Evolutionary conservation across 2,888 invertebrate species (phyloP), one percentile per base, ranked within the genome.

Genomic region (Troides oblongomaculatus): DNA sequence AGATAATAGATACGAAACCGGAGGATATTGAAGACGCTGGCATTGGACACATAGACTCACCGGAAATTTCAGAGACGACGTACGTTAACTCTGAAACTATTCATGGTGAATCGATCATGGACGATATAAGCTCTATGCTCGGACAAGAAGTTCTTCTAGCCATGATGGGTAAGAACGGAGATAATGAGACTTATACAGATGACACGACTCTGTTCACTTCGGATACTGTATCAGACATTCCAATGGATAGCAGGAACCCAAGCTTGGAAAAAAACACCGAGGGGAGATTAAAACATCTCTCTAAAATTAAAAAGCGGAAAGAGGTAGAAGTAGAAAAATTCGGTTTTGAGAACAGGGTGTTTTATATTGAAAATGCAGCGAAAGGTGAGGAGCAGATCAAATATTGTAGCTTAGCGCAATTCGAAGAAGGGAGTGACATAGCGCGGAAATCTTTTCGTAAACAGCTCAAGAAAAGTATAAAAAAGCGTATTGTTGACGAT

Each of bases 401-500:
- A 74, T 96, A 95, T 80, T 96, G 96, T 83, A 96, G 96, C 79
- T 88, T 97, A 78, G 97, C 97, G 1, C 95, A 96, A 76, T 97
- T 97, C 79, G 96, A 96, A 71, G 97, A 97, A 87, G 97, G 96
- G 25, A 97, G 94, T 84, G 97, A 97, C 82, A 97, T 97, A 72
- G 96, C 96, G 0, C 93, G 96, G 62, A 94, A 95, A 81, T 97
- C 97, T 3, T 96, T 97, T 81, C 96, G 95, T 78, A 92, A 92
- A 72, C 88, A 89, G 18, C 71, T 90, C 7, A 84, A 83, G 59
- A 93, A 88, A 69, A 93, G 93, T 74, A 77, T 90, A 4, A 93
- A 93, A 74, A 93, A 93, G 65, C 83, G 86, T 23, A 77, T 80
- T 1, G 73, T 74, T 1, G 90, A 92, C 30, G 88, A 90, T 30